Evolutionary conservation across 2,797 vertebrate genomes (phyloP).

Genomic region (Cryptoprocta ferox): DNA sequence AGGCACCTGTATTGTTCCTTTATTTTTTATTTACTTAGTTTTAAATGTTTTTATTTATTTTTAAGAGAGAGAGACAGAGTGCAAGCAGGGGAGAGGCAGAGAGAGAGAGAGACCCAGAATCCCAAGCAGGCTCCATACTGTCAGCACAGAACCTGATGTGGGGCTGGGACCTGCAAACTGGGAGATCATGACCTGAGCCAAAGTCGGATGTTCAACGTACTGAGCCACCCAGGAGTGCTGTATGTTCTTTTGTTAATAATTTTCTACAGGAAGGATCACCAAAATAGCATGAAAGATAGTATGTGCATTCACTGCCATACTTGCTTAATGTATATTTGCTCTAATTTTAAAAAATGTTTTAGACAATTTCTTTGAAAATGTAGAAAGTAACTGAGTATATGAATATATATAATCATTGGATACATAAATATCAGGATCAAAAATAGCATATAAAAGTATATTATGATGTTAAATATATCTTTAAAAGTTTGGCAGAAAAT

Average conservation of each 20-base stretch:
- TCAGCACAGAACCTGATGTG: too few species aligned
- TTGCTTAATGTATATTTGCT: not conserved
- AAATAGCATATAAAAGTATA: not conserved
- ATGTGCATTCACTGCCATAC: not conserved
- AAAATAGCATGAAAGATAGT: not conserved
- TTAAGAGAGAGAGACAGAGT: too few species aligned
- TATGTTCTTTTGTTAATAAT: not conserved
- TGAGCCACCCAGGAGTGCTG: too few species aligned
- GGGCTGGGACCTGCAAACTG: too few species aligned
- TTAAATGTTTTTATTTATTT: too few species aligned
- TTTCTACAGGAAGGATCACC: not conserved
- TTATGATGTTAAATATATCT: not conserved
- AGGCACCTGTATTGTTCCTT: too few species aligned
- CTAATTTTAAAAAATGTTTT: not conserved
- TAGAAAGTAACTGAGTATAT: not conserved
- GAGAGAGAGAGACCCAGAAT: too few species aligned
- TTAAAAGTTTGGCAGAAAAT: constrained; percentile 12
- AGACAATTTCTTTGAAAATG: not conserved
- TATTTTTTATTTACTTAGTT: too few species aligned
- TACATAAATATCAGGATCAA: not conserved
- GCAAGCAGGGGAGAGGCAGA: too few species aligned
- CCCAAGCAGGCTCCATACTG: too few species aligned
- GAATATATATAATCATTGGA: not conserved
- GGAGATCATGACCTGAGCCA: too few species aligned
- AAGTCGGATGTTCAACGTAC: too few species aligned